Evolutionary conservation across 2,888 invertebrate genomes (phyloP).

Genomic region (Drosophila suboccidentalis): DNA sequence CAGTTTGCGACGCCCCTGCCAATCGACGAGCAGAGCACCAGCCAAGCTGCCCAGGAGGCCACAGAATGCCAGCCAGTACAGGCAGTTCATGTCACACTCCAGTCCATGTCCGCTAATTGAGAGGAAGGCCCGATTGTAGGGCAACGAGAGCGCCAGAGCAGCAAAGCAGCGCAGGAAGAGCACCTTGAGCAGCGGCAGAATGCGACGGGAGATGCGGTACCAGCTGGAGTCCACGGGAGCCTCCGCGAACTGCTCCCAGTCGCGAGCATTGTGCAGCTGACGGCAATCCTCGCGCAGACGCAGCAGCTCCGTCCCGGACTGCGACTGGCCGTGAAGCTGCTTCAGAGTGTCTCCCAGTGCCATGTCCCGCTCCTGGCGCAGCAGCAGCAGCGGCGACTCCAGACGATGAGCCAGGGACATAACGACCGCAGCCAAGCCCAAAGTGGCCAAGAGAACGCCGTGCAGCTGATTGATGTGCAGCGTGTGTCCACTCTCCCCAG

Average conservation of each 20-base stretch:
- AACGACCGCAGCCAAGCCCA: conserved; percentile 76
- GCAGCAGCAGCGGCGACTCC: conserved; percentile 78
- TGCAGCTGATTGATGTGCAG: conserved; percentile 83
- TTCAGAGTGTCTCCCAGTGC: conserved; percentile 64
- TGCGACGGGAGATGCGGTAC: conserved; percentile 28
- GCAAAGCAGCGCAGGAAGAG: conserved; percentile 76
- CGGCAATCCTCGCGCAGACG: conserved; percentile 75
- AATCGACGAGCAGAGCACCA: conserved; percentile 79
- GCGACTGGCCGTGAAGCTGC: conserved; percentile 57
- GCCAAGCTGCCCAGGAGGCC: conserved; percentile 79
- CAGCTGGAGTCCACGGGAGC: conserved; percentile 51
- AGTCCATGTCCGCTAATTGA: conserved; percentile 76
- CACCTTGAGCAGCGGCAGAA: conserved; percentile 74
- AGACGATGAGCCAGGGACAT: conserved; percentile 67
- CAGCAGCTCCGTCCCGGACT: conserved; percentile 64
- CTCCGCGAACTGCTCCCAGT: conserved; percentile 64
- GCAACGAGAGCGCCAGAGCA: conserved; percentile 74
- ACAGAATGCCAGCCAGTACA: conserved; percentile 75
- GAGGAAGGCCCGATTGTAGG: conserved; percentile 81
- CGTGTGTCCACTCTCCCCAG: conserved; percentile 58
- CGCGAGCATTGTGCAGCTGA: conserved; percentile 68
- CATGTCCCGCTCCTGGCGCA: conserved; percentile 75
- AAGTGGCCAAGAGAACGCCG: conserved; percentile 69
- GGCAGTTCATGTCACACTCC: conserved; percentile 76
- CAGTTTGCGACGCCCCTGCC: conserved; percentile 76